Base-by-base conservation (phyloP, 1,140 invertebrate genomes). In the Acromyrmex heyeri region DNA sequence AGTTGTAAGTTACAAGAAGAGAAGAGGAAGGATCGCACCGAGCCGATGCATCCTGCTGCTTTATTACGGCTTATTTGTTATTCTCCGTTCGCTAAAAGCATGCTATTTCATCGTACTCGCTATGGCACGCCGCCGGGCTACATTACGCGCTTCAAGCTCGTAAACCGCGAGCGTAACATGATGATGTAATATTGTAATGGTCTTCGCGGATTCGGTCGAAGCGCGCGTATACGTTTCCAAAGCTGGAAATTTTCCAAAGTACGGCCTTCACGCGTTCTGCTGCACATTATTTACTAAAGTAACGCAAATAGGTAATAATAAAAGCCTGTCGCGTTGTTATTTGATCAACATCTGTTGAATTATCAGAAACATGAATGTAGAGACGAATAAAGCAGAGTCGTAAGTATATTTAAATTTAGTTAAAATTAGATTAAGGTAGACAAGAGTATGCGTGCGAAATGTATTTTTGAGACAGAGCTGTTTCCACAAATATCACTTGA, bases 41-140 rank as follows among this genome's bases (percentile, higher is more conserved):
- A 21, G 24, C 12, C 69, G 24, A 82, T 82, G 38, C 18, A 73
- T 59, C 44, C 30, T 38, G 79, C 38, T 82, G 67, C 38, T 82
- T 82, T 82, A 73, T 83, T 83, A 75, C 55, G n/a, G 24, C 55
- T 62, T 75, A 82, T 82, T 82, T 82, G 69, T 83, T 83, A 75
- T 83, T 83, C 69, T 7, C 38, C 69, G 55, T 57, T 69, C 53
- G 69, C 69, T 83, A 83, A 75, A 75, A 73, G 79, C 79, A 83
- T 69, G 69, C 67, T 82, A 73, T 82, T 73, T 82, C 79, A 82
- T 18, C 67, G 77, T 53, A 24, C 62, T 30, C 67, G 24, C 53
- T 30, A 55, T 34, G 38, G 62, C 48, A 79, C 50, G 48, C 64
- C 65, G 53, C 12, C 79, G 38, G 53, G 69, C 34, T 75, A 48